These are phyloP conservation scores for Tor tambroides DNA, from an alignment of 2,113 vertebrate species.

Conservation along the genomic window DNA sequence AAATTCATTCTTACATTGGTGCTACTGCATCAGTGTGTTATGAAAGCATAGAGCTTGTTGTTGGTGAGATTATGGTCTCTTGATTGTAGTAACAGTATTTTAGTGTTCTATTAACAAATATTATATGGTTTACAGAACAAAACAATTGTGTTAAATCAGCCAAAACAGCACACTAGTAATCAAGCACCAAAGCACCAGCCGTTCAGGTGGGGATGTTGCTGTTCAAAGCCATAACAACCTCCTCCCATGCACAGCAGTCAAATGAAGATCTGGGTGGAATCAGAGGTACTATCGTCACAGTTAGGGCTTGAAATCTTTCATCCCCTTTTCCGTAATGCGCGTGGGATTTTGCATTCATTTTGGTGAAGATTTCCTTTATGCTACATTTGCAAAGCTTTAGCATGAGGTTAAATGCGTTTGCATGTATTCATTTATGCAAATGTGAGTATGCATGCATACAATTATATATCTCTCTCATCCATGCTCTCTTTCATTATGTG, in stretches of 20 bases:
- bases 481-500: slow-evolving; percentile 39
- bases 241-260: slow-evolving; percentile 19
- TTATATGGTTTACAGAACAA: not conserved
- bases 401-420: slow-evolving; percentile 10
- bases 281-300: not conserved
- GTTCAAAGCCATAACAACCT: slow-evolving; percentile 28
- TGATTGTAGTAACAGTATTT: not conserved
- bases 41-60: not conserved
- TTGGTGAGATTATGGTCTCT: not conserved
- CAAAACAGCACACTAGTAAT: not conserved
- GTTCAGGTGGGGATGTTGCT: not conserved
- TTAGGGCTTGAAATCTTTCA: not conserved
- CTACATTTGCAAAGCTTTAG: not conserved
- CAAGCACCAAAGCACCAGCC: not conserved
- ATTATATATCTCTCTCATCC: slow-evolving; percentile 42
- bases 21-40: not conserved
- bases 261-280: not conserved
- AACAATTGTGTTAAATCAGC: not conserved
- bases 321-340: not conserved
- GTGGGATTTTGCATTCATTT: slow-evolving; percentile 20
- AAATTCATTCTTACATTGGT: not conserved
- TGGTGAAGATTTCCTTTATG: not conserved
- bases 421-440: not conserved
- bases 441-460: not conserved
- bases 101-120: not conserved